Base-by-base conservation (phyloP, 2,797 vertebrate species). In the Alosa sapidissima region DNA sequence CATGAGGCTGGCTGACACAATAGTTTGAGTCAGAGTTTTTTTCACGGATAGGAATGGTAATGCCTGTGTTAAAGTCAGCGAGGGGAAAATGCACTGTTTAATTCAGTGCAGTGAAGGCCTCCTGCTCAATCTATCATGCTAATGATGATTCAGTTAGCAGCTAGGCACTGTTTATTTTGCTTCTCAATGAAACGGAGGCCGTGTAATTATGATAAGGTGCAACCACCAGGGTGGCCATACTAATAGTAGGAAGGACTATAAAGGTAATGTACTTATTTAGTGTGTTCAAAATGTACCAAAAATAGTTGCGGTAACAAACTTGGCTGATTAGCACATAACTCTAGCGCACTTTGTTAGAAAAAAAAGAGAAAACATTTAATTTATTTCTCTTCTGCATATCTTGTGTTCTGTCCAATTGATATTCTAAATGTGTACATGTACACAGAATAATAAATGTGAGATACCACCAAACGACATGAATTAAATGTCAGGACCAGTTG, bases 1-100 rank as follows among this genome's bases (percentile, higher is more conserved):
- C 94, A 94, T 83, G 86, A 91, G 89, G 92, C 93, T 85, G 62
- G 88, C 91, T 95, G 93, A 96, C 93, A 94, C 94, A 94, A 95
- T 95, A 93, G 93, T 95, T 94, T 93, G 91, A 85, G 58, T 84
- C 68, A 19, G 60, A 81, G 82, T 84, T 72, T 36, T 72, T 36
- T 84, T 81, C 49, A 47, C 33, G 47, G 86, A 82, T 78, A 51
- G 83, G 88, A 83, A 88, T 83, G 47, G 24, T 51, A 82, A 58
- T 36, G 24, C 16, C 28, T 45, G 72, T 47, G 36, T 78, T 78
- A 3, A 6, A 47, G 36, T 5, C 41, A 47, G 72, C 14, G 72
- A 78, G 72, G 13, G 41, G 36, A 47, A 36, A 78, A 47, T 45
- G 19, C 72, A 45, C 33, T 75, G 41, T 45, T 78, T 78, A 78